Evolutionary conservation across 2,797 vertebrate species (phyloP).

Genomic region (Simalia tracyae): DNA sequence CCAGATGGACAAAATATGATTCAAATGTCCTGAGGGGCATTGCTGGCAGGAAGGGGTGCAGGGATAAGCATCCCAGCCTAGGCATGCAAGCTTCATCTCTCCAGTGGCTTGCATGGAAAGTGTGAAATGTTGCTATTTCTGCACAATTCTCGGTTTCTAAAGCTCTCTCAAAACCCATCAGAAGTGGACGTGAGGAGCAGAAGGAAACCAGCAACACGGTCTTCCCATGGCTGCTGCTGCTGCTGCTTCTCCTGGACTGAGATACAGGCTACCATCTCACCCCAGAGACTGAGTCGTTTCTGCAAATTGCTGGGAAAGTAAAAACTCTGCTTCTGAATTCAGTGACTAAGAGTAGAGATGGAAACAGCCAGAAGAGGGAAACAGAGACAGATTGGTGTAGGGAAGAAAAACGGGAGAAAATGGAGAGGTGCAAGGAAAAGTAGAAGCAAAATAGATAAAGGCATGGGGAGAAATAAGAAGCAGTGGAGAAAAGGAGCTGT

Average conservation of each 20-base stretch:
- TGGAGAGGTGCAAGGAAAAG: background rate
- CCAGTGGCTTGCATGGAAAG: no score
- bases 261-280: background rate
- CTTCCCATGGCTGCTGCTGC: background rate
- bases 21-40: background rate
- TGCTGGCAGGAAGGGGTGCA: background rate
- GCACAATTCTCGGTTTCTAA: background rate
- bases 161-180: background rate
- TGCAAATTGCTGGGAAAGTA: no score
- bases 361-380: background rate
- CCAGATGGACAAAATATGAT: background rate
- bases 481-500: background rate
- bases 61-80: background rate
- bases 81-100: background rate
- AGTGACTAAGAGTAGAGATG: background rate
- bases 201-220: background rate
- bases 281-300: no score
- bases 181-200: background rate
- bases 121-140: background rate
- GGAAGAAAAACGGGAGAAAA: background rate
- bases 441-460: background rate
- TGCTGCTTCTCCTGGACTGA: background rate
- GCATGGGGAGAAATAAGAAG: background rate
- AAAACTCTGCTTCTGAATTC: no score
- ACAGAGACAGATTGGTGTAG: background rate